Base-by-base conservation (phyloP, 2,888 invertebrate species). In the Linnaemya tessellans region DNA sequence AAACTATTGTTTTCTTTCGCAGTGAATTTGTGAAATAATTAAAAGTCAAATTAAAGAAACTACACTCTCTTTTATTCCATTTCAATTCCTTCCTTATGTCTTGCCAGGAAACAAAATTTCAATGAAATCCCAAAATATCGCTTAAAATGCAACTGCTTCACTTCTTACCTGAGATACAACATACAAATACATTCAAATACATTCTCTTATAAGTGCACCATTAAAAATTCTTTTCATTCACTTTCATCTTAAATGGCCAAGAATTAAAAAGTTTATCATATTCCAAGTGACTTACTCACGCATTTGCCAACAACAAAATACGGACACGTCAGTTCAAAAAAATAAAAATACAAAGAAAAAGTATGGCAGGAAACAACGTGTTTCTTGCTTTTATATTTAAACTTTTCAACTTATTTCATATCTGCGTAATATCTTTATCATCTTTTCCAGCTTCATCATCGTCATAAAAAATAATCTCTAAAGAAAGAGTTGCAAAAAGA, bases 371-470 rank as follows among this genome's bases (percentile, higher is more conserved):
- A 77, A 56, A 75, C 38, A 41, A 38, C 9, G 5, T 62, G 38
- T 25, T 30, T 60, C 20, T n/a, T 51, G 20, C 4, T 25, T 30
- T 64, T 13, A 22, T 49, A 15, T 60, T 43, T 49, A 22, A 20
- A 56, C 43, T 54, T 35, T 43, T 41, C 8, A 56, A 77, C 75
- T 77, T 49, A 3, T 43, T 51, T n/a, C 43, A 18, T 51, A 73
- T 49, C 49, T 67, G 49, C 49, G 25, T 56, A 43, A 70, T 20
- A 64, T 82, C 56, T 70, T 46, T 64, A 62, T 70, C 41, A 70
- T 64, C 54, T 75, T 46, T 58, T 58, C 25, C 43, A 46, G 35
- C 49, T 73, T 65, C 73, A 73, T 58, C 73, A 54, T 64, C 43
- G 25, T 38, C 49, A 25, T 25, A 25, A 64, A 38, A 58, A 20